Conservation (phyloP, 2,797 vertebrate species). For the Eurystomus glaucurus region DNA sequence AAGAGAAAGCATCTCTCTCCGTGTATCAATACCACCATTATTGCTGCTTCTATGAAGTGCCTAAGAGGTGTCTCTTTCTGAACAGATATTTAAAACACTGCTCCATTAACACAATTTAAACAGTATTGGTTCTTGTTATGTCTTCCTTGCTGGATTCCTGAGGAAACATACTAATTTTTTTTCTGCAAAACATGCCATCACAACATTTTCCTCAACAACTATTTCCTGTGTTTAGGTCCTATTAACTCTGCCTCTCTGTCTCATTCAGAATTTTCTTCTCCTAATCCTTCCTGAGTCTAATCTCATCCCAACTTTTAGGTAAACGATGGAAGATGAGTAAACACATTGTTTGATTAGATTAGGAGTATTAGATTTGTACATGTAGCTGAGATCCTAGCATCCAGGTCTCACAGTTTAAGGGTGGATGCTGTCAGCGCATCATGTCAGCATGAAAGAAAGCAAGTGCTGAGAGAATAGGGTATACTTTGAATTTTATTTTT, state of each 20-base stretch:
- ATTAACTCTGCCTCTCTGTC: not conserved
- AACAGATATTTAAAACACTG: not conserved
- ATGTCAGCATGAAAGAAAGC: not conserved
- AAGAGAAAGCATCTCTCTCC: not conserved
- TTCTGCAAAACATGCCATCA: not conserved
- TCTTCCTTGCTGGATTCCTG: not conserved
- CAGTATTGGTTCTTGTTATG: not conserved
- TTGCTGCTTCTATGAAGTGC: not conserved
- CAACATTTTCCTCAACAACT: not conserved
- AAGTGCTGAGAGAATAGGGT: not conserved
- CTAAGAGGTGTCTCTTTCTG: not conserved
- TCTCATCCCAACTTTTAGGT: not conserved
- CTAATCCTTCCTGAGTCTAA: not conserved
- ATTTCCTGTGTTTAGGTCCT: not conserved
- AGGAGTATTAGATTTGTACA: not conserved
- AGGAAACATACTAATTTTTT: not conserved
- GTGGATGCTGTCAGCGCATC: not conserved
- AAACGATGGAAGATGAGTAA: not conserved
- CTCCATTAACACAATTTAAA: not conserved
- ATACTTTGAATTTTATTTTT: not conserved
- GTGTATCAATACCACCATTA: accelerated
- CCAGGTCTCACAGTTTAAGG: not conserved
- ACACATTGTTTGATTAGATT: not conserved
- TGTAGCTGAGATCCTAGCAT: not conserved
- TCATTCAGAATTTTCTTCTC: not conserved